phyloP scores from a whole-genome alignment of 2,888 invertebrate genomes.

The Brenthis ino region DNA sequence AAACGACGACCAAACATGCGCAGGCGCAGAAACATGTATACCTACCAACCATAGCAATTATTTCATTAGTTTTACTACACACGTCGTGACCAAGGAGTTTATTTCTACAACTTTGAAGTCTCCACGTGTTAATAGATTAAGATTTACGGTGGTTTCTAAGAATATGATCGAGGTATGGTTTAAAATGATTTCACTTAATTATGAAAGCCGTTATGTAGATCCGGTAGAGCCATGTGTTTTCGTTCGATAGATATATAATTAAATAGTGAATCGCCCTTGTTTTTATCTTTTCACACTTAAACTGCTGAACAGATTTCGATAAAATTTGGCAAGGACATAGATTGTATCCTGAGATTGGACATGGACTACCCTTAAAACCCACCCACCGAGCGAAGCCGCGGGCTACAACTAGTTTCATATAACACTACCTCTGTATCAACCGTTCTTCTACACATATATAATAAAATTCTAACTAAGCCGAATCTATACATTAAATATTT shows the following conservation, averaged over 20 bases:
- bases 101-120: constrained; percentile 46
- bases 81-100: constrained; percentile 19
- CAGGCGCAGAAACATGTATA: not conserved
- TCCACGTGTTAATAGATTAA: constrained; percentile 46
- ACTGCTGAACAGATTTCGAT: too few species aligned
- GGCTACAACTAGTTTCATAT: not conserved
- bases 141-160: constrained; percentile 47
- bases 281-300: too few species aligned
- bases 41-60: not conserved
- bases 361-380: too few species aligned
- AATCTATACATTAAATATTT: too few species aligned
- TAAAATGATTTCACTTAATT: constrained; percentile 18
- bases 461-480: too few species aligned
- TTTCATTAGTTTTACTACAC: constrained; percentile 19
- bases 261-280: too few species aligned
- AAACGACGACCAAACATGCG: not conserved
- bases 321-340: too few species aligned
- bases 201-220: not conserved
- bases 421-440: not conserved
- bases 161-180: constrained; percentile 35
- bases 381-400: too few species aligned
- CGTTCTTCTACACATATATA: not conserved
- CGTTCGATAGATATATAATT: too few species aligned
- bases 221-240: constrained; percentile 14
- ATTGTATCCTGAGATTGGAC: too few species aligned